Evolutionary conservation across 2,888 invertebrate species (phyloP), one percentile per base, ranked within the genome.

Genomic region (Scaptomyza flava): DNA sequence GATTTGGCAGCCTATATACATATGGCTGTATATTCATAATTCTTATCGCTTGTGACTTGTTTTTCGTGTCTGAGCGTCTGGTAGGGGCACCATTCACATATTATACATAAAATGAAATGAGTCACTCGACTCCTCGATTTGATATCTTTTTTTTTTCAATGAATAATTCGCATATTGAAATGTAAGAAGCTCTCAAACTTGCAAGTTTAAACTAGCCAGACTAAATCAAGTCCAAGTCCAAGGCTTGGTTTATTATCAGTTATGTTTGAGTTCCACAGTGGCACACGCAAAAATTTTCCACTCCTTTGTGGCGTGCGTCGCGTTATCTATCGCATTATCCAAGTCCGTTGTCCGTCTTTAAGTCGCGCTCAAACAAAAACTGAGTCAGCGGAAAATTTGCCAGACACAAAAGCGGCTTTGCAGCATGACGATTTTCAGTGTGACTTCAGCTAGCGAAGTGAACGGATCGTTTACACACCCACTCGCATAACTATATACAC

Each of bases 381-480:
- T 68, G 69, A 87, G 71, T 77, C 82, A 82, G 74, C 52, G 80
- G 74, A 85, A 84, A 77, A 74, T 69, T 84, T 66, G 57, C 36
- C 53, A 67, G 72, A 68, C 58, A 56, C 58, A 79, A 72, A 76
- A 73, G 68, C 70, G 63, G 73, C 68, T 67, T 46, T 43, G 46
- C 48, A 46, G 41, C 45, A 63, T 27, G 51, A 64, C 20, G 38
- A 12, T 33, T 56, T 77, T 74, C 68, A 87, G 87, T 87, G 45
- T 59, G 54, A 67, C 57, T 77, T 52, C 54, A 66, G 72, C 70
- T 68, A 46, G 51, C 82, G 50, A 42, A 43, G 50, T 52, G 69
- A 60, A 9, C 57, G 51, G 70, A 72, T 72, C 63, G 41, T 52
- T 56, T 47, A 43, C 27, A 20, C 34, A 33, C 33, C 5, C 20